phyloP scores from a whole-genome alignment of 2,797 vertebrate species.

The Danionella dracula region DNA sequence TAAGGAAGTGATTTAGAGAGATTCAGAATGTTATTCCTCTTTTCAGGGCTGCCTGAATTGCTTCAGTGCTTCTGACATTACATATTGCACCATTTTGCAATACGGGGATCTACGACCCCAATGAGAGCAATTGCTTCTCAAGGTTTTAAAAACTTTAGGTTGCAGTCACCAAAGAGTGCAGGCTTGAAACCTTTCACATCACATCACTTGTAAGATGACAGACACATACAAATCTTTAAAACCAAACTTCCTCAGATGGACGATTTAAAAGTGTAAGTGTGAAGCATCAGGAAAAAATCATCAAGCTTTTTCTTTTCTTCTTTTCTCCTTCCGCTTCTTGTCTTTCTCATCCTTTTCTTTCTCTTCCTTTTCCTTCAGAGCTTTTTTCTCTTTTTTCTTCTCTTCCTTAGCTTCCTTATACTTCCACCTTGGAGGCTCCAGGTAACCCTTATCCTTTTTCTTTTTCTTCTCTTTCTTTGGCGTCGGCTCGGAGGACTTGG shows the following conservation, averaged over 20 bases:
- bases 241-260: too few relatives aligned
- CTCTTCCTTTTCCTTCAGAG: slow-evolving; percentile 33
- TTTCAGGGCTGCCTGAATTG: background rate
- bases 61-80: background rate
- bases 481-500: slow-evolving; percentile 44
- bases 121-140: background rate
- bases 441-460: slow-evolving; percentile 31
- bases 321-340: slow-evolving; percentile 41
- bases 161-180: too few relatives aligned
- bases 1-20: background rate
- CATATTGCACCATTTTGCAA: background rate
- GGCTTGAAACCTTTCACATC: too few relatives aligned
- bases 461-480: slow-evolving; percentile 51
- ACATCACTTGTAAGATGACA: too few relatives aligned
- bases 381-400: slow-evolving; percentile 64
- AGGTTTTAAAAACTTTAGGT: background rate
- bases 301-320: slow-evolving; percentile 7
- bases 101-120: background rate
- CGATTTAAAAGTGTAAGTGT: too few relatives aligned
- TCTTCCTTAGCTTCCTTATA: slow-evolving; percentile 73
- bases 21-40: background rate
- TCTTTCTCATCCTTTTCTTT: slow-evolving; percentile 37
- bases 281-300: background rate
- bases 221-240: too few relatives aligned
- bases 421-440: slow-evolving; percentile 76